Conservation (phyloP, 2,888 invertebrate genomes). For the Agrochola circellaris region DNA sequence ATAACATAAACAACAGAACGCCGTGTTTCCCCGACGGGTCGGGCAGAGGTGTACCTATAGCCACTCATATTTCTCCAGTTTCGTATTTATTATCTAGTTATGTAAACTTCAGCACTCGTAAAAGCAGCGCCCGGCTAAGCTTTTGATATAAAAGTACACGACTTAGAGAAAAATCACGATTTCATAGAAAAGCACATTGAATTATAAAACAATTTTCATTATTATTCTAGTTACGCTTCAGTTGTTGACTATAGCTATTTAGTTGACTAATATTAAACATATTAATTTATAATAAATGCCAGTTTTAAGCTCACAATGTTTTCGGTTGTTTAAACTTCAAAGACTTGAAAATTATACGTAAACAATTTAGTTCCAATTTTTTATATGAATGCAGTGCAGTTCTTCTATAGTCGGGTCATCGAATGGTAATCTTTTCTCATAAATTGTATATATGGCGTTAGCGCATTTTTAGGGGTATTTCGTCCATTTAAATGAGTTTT, state of each 20-base stretch:
- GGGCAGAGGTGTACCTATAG: background rate
- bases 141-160: slow-evolving; percentile 60
- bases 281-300: slow-evolving; percentile 58
- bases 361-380: slow-evolving; percentile 57
- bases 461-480: slow-evolving; percentile 61
- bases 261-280: slow-evolving; percentile 49
- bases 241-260: slow-evolving; percentile 52
- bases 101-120: slow-evolving; percentile 27
- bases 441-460: slow-evolving; percentile 59
- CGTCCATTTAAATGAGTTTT: slow-evolving; percentile 62
- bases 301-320: slow-evolving; percentile 57
- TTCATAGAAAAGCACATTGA: slow-evolving; percentile 58
- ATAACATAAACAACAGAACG: background rate
- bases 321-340: slow-evolving; percentile 65
- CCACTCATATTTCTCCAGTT: background rate
- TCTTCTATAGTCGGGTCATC: slow-evolving; percentile 38
- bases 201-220: slow-evolving; percentile 56
- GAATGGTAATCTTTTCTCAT: slow-evolving; percentile 32
- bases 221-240: slow-evolving; percentile 51
- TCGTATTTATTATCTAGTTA: slow-evolving; percentile 26
- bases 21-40: background rate
- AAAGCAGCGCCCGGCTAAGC: slow-evolving; percentile 61
- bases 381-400: slow-evolving; percentile 48
- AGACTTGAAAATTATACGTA: slow-evolving; percentile 68
- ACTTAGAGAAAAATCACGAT: slow-evolving; percentile 59